Base-by-base conservation (phyloP, 2,888 invertebrate species). In the Leptothorax acervorum region DNA sequence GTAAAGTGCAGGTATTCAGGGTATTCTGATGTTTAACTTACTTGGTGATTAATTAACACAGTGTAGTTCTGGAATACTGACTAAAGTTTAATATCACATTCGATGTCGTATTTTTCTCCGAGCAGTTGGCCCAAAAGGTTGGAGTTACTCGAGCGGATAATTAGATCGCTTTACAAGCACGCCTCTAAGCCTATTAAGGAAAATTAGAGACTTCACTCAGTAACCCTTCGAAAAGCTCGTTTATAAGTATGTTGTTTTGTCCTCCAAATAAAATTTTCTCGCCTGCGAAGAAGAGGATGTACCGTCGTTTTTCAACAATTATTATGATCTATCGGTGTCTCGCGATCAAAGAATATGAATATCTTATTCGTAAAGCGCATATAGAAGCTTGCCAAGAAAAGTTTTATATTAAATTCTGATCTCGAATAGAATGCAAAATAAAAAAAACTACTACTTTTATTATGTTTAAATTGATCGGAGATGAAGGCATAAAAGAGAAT, bases 101-200 rank as follows among this genome's bases (percentile, higher is more conserved):
- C n/a, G 51, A 53, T 68, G 74, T 83, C 60, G 76, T 55, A 71
- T 35, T 55, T 76, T 78, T 23, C 68, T 15, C 55, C 18, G 28
- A 63, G 39, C 35, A 55, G 68, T 60, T 74, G 55, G 60, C n/a
- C 71, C 53, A 73, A 70, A 85, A 87, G 85, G 82, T 83, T 73
- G 79, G 28, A 66, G 76, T 76, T 55, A 63, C 78, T 79, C 86
- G 83, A 74, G 57, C 68, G 89, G 85, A 89, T 89, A 89, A 89
- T 89, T 89, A 88, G 85, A 89, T 88, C 85, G 90, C 84, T 88
- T 87, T 90, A 83, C 87, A 86, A 89, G 88, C 86, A 90, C 85
- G 85, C 85, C 85, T 88, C 85, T 87, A 83, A 85, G 66, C 87
- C 88, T 79, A 87, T 89, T 83, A 90, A 73, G 81, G 74, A 74